These are phyloP conservation scores for Luehdorfia chinensis DNA, from an alignment of 1,140 invertebrate species.

Conservation along the genomic window DNA sequence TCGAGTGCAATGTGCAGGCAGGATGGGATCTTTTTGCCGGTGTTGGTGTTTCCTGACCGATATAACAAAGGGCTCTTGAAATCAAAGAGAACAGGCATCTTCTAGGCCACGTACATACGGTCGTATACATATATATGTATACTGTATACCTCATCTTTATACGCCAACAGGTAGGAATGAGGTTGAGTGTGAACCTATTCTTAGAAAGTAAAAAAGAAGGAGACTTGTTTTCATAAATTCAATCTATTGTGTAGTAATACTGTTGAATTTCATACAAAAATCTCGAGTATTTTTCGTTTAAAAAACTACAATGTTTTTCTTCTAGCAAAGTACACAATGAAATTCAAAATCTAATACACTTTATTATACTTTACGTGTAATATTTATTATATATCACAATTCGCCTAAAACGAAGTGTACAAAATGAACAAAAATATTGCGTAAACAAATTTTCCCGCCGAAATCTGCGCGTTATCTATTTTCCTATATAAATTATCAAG, in stretches of 20 bases:
- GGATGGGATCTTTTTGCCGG: too few relatives aligned
- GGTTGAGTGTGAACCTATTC: constrained; percentile 7
- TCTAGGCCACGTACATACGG: too few relatives aligned
- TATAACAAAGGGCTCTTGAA: neutral
- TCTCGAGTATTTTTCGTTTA: neutral
- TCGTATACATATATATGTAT: neutral
- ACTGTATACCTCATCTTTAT: neutral
- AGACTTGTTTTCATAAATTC: neutral
- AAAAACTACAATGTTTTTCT: too few relatives aligned
- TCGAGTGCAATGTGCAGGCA: too few relatives aligned
- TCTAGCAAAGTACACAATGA: too few relatives aligned
- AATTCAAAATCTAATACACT: too few relatives aligned
- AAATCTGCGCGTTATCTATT: neutral
- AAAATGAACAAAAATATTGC: constrained; percentile 5
- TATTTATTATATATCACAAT: too few relatives aligned
- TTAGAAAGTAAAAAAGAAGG: constrained; percentile 9
- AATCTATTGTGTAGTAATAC: neutral
- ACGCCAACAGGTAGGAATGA: constrained; percentile 1
- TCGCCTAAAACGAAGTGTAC: neutral
- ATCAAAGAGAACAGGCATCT: constrained; percentile 2
- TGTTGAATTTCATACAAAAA: too few relatives aligned
- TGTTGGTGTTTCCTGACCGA: neutral
- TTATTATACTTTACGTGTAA: too few relatives aligned
- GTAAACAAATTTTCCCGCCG: neutral
- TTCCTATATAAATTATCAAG: constrained; percentile 10